Evolutionary conservation across 2,113 vertebrate species (phyloP).

Genomic region (Eidolon helvum): DNA sequence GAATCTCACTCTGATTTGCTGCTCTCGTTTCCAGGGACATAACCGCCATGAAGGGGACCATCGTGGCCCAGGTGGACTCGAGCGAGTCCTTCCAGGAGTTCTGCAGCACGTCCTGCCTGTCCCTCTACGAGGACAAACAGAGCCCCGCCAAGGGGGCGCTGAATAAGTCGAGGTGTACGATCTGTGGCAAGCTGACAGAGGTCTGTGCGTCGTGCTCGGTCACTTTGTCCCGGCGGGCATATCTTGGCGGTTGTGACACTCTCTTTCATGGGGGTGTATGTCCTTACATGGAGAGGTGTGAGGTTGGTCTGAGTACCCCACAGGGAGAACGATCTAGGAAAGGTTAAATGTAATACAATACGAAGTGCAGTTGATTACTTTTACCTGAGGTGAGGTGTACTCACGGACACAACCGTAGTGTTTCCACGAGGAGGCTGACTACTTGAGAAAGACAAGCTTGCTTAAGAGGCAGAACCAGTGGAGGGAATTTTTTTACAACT

Average conservation of each 20-base stretch:
- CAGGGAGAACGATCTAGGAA: not conserved
- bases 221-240: not conserved
- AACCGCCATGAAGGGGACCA: slow-evolving; percentile 99
- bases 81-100: slow-evolving; percentile 99
- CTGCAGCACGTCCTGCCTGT: slow-evolving; percentile 97
- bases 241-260: not conserved
- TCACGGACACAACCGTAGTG: not conserved
- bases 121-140: slow-evolving; percentile 97
- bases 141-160: slow-evolving; percentile 93
- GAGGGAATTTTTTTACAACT: not conserved
- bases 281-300: not conserved
- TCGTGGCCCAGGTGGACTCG: slow-evolving; percentile 99
- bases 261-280: not conserved
- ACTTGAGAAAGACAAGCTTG: not conserved
- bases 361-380: not conserved
- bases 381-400: not conserved
- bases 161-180: slow-evolving; percentile 97
- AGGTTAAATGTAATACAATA: not conserved
- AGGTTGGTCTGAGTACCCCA: not conserved
- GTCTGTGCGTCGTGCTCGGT: slow-evolving; percentile 82
- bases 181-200: slow-evolving; percentile 98
- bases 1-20: slow-evolving; percentile 13
- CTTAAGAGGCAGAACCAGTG: not conserved
- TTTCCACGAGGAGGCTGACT: not conserved
- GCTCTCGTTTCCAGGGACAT: slow-evolving; percentile 90